Base-by-base conservation (phyloP, 2,888 invertebrate species). In the Lasioglossum malachurum region DNA sequence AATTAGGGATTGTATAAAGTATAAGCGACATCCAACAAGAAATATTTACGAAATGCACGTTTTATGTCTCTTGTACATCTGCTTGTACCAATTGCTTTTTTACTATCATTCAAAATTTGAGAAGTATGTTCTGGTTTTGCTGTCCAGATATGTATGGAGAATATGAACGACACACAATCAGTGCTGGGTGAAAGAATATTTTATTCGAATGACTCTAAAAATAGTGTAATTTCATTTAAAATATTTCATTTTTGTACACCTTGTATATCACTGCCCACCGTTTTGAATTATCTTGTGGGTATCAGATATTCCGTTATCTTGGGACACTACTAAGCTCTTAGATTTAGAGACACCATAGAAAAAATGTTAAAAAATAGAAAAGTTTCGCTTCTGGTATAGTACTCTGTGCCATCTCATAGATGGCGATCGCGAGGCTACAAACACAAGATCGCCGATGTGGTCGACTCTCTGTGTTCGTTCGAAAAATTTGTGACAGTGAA, bases 401-500 rank as follows among this genome's bases (percentile, higher is more conserved):
- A 31, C 16, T 27, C 16, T 1, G 14, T 1, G 14, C n/a, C 10
- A 14, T 4, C 14, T 5, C 31, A 35, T 80, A 86, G 86, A 49
- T 80, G 86, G 77, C 86, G 60, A 35, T 8, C 16, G 14, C 16
- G 27, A 44, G 2, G 5, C 16, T 27, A 60, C 31, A 60, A 60
- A 71, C 49, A 10, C 12, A n/a, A n/a, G 71, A 75, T 73, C 31
- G 12, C 7, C 23, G n/a, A 14, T 44, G n/a, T 64, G 41, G 77
- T 78, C 27, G 60, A 16, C 82, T 41, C 49, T 89, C 88, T 89
- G 82, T 73, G 27, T n/a, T 4, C 57, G 49, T 79, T 84, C 38
- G 31, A 86, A 79, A 82, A 75, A 82, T 90, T 82, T 86, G 87
- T 91, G 91, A 91, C 92, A 87, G 84, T 92, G 86, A 85, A 91